phyloP scores from a whole-genome alignment of 64 coral and sea anemone species.

The Stichodactyla helianthus region DNA sequence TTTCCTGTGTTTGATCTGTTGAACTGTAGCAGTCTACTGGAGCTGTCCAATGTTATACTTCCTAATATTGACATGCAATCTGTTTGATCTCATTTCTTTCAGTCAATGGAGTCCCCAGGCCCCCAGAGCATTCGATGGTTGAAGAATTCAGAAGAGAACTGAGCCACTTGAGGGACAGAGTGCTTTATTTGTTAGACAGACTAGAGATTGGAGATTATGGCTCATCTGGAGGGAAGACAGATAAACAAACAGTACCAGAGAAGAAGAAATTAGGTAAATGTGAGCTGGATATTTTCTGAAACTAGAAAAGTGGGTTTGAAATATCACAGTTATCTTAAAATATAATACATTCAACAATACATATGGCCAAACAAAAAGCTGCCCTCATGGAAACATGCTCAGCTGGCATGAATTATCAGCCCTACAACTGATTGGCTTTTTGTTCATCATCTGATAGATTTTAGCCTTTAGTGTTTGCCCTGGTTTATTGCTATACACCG shows the following conservation, averaged over 20 bases:
- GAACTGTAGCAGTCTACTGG: too few species aligned
- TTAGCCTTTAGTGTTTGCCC: too few species aligned
- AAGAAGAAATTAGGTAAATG: neutral
- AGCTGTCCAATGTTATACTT: too few species aligned
- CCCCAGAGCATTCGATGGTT: constrained; percentile 87
- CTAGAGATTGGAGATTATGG: constrained; percentile 36
- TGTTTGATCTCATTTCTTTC: neutral
- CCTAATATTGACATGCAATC: too few species aligned
- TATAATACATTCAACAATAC: too few species aligned
- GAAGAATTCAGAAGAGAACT: constrained; percentile 86
- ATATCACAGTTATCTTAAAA: neutral
- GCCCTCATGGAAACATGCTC: too few species aligned
- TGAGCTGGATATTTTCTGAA: neutral
- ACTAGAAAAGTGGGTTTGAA: neutral
- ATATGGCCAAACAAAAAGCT: too few species aligned
- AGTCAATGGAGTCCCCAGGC: constrained; percentile 92
- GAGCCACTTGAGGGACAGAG: constrained; percentile 68
- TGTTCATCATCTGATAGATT: too few species aligned
- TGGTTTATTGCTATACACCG: too few species aligned
- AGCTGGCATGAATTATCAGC: neutral
- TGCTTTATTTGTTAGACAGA: constrained; percentile 80
- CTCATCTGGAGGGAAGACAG: constrained; percentile 4
- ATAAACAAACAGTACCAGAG: neutral
- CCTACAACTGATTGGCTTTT: too few species aligned
- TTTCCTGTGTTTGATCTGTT: too few species aligned